Conservation (phyloP, 2,113 vertebrate genomes). For the Plotosus lineatus region DNA sequence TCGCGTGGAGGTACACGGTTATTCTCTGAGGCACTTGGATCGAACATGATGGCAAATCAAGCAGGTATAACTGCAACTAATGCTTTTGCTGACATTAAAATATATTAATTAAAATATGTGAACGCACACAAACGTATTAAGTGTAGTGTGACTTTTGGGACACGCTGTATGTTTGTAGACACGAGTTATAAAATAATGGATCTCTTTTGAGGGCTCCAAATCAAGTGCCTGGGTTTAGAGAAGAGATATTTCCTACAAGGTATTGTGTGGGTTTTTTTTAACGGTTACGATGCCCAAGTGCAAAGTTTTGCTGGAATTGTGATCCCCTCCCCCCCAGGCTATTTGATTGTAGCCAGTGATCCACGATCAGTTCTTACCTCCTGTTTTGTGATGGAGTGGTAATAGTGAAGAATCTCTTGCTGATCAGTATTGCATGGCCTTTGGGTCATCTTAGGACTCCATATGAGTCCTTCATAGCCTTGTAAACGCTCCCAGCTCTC, state of each 20-base stretch:
- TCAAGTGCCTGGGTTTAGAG: constrained; percentile 74
- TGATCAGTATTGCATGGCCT: constrained; percentile 37
- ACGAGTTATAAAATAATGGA: not conserved
- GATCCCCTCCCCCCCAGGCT: too few species aligned
- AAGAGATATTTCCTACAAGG: constrained; percentile 48
- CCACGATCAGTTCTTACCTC: constrained; percentile 25
- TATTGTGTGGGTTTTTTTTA: constrained; percentile 12
- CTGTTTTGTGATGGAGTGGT: not conserved
- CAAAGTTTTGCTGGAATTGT: constrained; percentile 6
- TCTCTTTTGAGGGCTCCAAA: constrained; percentile 60
- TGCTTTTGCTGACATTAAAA: too few species aligned
- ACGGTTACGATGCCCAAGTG: constrained; percentile 1
- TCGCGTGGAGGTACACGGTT: too few species aligned
- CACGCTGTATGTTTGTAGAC: too few species aligned
- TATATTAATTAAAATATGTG: too few species aligned
- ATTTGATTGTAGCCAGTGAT: constrained; percentile 23
- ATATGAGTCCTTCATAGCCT: not conserved
- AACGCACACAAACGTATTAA: too few species aligned
- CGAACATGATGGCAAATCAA: too few species aligned
- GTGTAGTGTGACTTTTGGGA: too few species aligned
- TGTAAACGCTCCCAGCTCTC: constrained; percentile 14
- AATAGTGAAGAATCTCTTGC: not conserved
- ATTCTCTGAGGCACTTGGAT: too few species aligned
- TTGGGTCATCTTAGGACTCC: not conserved
- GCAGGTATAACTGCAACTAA: too few species aligned